These are phyloP conservation scores for Cervus canadensis DNA, from an alignment of 2,113 vertebrate genomes.

Conservation along the genomic window DNA sequence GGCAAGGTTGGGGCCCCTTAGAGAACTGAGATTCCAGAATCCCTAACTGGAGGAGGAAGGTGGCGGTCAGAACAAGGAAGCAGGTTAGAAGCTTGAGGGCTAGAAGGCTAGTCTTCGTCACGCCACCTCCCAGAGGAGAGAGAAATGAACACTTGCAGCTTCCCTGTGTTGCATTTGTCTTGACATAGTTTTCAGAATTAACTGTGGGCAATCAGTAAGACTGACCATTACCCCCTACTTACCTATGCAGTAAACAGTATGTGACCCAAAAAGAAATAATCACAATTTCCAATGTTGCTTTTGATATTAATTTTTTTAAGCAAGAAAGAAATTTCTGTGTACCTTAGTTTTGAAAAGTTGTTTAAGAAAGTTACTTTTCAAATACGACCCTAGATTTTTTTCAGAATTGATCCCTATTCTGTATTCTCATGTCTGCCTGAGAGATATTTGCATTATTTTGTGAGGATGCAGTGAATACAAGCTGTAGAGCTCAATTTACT, in stretches of 20 bases:
- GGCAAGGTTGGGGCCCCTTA: background rate
- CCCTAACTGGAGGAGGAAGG: background rate
- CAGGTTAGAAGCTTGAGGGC: background rate
- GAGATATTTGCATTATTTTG: background rate
- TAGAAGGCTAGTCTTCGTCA: background rate
- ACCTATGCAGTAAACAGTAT: background rate
- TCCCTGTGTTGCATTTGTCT: background rate
- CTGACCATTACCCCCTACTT: background rate
- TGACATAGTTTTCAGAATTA: background rate
- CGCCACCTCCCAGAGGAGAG: background rate
- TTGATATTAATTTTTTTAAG: background rate
- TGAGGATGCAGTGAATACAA: background rate
- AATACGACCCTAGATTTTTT: background rate
- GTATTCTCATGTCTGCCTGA: background rate
- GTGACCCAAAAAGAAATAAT: background rate
- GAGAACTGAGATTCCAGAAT: background rate
- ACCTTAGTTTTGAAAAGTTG: background rate
- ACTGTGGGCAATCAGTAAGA: background rate
- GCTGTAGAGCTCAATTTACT: background rate
- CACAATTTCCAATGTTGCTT: background rate
- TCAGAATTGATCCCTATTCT: background rate
- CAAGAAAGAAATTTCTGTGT: background rate
- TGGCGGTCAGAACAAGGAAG: background rate
- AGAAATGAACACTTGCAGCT: background rate
- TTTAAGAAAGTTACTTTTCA: constrained; percentile 12